Evolutionary conservation across 2,797 vertebrate genomes (phyloP).

Genomic region (Molothrus ater): DNA sequence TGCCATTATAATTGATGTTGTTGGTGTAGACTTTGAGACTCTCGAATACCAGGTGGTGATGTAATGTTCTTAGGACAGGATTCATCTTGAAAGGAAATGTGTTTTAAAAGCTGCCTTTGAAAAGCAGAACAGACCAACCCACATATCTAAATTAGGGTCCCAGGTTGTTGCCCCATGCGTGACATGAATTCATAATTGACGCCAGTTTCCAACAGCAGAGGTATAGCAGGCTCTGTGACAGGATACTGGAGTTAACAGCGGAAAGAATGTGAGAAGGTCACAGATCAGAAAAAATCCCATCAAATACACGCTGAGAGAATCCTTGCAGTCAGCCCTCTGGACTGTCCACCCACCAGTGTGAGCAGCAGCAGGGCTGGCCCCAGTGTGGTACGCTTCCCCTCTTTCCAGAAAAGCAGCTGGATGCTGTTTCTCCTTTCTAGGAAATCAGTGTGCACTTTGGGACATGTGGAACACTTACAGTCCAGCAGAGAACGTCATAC

Average conservation of each 20-base stretch:
- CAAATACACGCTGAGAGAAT: not conserved
- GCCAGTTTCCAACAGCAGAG: not conserved
- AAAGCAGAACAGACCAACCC: not conserved
- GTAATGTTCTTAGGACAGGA: not conserved
- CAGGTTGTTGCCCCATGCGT: not conserved
- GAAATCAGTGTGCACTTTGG: not conserved
- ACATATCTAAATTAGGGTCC: not conserved
- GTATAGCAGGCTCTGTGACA: not conserved
- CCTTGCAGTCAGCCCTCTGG: not conserved
- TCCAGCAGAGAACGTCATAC: constrained; percentile 13
- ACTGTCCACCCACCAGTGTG: not conserved
- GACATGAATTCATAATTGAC: not conserved
- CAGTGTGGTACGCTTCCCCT: not conserved
- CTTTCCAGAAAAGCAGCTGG: constrained; percentile 4
- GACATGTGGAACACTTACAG: not conserved
- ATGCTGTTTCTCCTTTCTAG: not conserved
- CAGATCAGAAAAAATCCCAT: not conserved
- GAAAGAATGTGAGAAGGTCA: not conserved
- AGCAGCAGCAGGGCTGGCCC: not conserved
- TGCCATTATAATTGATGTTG: not conserved
- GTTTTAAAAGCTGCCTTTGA: not conserved
- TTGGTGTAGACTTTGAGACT: not conserved
- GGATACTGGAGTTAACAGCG: not conserved
- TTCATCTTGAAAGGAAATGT: not conserved
- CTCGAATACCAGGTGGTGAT: not conserved